These are phyloP conservation scores for Alethe diademata DNA, from an alignment of 2,113 vertebrate genomes.

Conservation along the genomic window DNA sequence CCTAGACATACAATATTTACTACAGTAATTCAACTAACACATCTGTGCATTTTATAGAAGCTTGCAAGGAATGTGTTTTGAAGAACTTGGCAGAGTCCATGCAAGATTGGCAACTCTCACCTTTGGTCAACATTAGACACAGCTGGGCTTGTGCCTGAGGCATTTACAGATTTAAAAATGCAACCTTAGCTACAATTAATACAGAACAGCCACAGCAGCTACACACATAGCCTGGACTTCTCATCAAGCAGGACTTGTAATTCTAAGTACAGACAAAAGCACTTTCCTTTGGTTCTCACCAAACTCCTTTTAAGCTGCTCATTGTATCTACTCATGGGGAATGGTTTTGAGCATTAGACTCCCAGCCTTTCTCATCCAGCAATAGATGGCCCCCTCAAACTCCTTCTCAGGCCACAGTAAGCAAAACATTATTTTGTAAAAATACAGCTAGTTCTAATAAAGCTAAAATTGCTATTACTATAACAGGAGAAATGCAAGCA, in stretches of 20 bases:
- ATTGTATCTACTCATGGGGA: neutral
- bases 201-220: neutral
- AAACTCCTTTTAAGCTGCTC: neutral
- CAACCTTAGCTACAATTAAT: neutral
- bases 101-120: neutral
- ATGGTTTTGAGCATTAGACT: neutral
- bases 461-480: neutral
- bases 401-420: neutral
- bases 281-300: neutral
- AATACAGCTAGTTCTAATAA: neutral
- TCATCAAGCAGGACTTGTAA: rapidly evolving
- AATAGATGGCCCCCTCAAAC: rapidly evolving
- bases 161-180: neutral
- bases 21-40: neutral
- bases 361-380: neutral
- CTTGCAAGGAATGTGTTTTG: neutral
- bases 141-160: neutral
- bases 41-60: neutral
- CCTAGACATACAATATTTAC: neutral
- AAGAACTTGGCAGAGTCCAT: neutral
- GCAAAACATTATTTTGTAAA: neutral
- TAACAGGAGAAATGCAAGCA: neutral
- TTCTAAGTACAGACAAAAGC: neutral
- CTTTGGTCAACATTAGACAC: neutral
- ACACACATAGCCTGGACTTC: neutral